phyloP scores from a whole-genome alignment of 2,113 vertebrate species.

The Microcebus griseorufus region DNA sequence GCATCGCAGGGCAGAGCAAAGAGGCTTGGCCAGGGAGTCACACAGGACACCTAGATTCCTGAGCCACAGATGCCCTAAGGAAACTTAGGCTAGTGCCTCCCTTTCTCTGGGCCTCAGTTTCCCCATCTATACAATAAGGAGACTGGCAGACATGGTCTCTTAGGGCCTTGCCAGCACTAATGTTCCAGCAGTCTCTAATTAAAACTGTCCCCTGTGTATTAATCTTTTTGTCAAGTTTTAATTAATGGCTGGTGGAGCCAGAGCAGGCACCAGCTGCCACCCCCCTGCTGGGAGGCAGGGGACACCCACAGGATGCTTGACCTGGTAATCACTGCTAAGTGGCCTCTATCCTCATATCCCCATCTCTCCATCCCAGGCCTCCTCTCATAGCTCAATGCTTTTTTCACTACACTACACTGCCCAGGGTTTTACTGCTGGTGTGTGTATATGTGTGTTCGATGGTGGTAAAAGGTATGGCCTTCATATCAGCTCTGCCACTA shows the following conservation, averaged over 20 bases:
- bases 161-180: background rate
- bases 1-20: conserved; percentile 36
- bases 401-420: background rate
- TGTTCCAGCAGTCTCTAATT: conserved; percentile 72
- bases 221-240: conserved; percentile 88
- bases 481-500: background rate
- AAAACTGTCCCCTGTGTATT: conserved; percentile 85
- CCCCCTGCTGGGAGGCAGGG: conserved; percentile 30
- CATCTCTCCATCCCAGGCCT: conserved; percentile 13
- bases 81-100: background rate
- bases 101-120: conserved; percentile 53
- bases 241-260: conserved; percentile 84
- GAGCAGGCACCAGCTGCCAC: conserved; percentile 68
- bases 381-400: background rate
- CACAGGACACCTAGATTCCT: conserved; percentile 3
- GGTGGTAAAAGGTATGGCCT: background rate
- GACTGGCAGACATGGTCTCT: conserved; percentile 27
- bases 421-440: background rate
- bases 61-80: background rate
- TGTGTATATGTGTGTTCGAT: background rate
- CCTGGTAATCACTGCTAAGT: conserved; percentile 66
- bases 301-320: conserved; percentile 62
- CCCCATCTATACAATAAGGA: conserved; percentile 18
- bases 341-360: conserved; percentile 44
- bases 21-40: background rate